Conservation (phyloP, 2,888 invertebrate genomes). For the Scrobipalpa costella region DNA sequence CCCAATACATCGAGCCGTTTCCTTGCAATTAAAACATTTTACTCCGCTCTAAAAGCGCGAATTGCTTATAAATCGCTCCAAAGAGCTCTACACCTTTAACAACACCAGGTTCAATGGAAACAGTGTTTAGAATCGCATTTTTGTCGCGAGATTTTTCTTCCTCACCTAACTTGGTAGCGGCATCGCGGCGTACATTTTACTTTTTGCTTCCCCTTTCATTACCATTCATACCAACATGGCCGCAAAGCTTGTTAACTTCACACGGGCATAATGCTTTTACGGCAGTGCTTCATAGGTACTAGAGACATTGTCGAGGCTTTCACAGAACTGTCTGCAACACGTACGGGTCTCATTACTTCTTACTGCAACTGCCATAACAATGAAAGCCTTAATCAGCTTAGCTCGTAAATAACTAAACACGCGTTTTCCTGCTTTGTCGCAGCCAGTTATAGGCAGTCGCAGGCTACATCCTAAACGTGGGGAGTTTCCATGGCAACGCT, state of each 20-base stretch:
- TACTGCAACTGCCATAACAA: constrained; percentile 48
- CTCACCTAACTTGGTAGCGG: neutral
- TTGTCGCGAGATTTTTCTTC: neutral
- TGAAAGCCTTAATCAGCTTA: constrained; percentile 74
- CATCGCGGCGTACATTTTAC: neutral
- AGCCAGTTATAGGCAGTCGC: constrained; percentile 47
- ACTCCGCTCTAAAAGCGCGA: constrained; percentile 55
- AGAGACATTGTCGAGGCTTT: constrained; percentile 16
- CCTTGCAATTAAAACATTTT: constrained; percentile 62
- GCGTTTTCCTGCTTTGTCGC: constrained; percentile 28
- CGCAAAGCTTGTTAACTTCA: neutral
- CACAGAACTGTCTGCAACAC: constrained; percentile 1
- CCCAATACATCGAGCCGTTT: constrained; percentile 52
- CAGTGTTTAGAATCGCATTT: neutral
- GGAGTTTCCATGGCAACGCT: constrained; percentile 74
- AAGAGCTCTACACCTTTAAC: constrained; percentile 42
- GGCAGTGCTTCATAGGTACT: neutral
- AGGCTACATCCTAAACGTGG: constrained; percentile 67
- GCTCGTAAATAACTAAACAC: constrained; percentile 73
- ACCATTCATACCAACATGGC: neutral
- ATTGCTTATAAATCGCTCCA: constrained; percentile 56
- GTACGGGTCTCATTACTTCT: constrained; percentile 21
- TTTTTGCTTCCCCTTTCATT: neutral
- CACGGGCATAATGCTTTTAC: constrained; percentile 6
- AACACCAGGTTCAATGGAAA: constrained; percentile 27